Evolutionary conservation across 2,113 vertebrate genomes (phyloP).

Genomic region (Pomatorhinus ruficollis): DNA sequence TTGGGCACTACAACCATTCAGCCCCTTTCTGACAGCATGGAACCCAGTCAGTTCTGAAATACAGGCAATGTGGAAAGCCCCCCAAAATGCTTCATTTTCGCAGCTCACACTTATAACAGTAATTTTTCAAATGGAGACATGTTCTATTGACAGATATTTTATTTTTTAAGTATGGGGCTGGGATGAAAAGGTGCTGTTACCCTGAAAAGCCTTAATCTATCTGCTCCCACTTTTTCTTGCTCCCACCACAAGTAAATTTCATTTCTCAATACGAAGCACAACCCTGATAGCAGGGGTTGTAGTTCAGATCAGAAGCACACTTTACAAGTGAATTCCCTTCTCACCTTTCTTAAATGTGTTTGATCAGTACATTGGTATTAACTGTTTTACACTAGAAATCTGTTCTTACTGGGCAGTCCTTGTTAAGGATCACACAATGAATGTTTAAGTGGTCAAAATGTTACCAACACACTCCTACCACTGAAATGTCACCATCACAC

Average conservation of each 20-base stretch:
- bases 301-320: background rate
- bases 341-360: background rate
- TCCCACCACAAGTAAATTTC: background rate
- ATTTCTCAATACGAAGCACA: background rate
- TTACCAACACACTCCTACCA: background rate
- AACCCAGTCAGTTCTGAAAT: background rate
- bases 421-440: background rate
- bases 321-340: background rate
- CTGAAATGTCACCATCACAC: background rate
- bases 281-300: rapidly evolving
- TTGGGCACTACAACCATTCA: background rate
- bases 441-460: background rate
- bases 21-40: background rate
- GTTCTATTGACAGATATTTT: background rate
- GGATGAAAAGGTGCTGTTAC: background rate
- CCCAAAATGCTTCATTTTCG: background rate
- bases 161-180: background rate
- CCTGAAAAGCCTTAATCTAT: background rate
- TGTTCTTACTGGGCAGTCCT: background rate
- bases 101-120: background rate
- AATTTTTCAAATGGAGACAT: background rate
- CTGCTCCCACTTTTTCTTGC: background rate
- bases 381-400: background rate
- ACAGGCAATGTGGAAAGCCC: background rate
- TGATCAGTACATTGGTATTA: background rate